phyloP scores from a whole-genome alignment of 2,888 invertebrate genomes.

The Cephonodes hylas region DNA sequence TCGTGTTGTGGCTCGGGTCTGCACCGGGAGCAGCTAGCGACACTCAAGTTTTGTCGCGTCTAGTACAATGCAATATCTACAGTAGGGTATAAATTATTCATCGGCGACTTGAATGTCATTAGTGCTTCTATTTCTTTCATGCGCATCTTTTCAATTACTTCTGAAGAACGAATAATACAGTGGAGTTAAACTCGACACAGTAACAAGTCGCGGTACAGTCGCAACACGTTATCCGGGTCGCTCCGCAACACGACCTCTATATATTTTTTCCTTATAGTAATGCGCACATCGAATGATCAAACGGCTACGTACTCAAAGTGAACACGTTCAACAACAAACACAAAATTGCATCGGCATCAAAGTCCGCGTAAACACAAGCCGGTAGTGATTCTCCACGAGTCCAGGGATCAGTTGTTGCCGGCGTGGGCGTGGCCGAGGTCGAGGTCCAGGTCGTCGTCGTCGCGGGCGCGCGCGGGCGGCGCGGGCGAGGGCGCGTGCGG shows the following conservation, averaged over 20 bases:
- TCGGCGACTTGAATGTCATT: no score
- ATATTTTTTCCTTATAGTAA: neutral
- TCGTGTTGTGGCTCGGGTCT: neutral
- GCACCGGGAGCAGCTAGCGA: no score
- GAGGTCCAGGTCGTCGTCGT: slow-evolving; percentile 23
- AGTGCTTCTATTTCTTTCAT: no score
- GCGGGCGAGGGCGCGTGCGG: slow-evolving; percentile 19
- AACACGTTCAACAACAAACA: neutral
- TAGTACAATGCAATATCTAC: neutral
- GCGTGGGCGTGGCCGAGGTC: slow-evolving; percentile 15
- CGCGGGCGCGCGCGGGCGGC: slow-evolving; percentile 8
- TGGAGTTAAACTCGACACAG: no score
- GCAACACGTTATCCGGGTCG: no score
- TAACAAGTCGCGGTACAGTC: no score
- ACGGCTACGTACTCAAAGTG: neutral
- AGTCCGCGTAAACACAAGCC: neutral
- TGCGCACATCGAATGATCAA: neutral
- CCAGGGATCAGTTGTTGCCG: neutral
- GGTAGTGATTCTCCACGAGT: no score
- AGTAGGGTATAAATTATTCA: neutral
- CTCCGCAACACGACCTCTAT: neutral
- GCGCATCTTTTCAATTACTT: no score
- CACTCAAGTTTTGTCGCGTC: no score
- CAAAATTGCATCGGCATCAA: neutral
- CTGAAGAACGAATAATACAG: no score